A percentile compares a stretch with the other conserved stretches of the same genome.
Evolutionary conservation across 2,113 vertebrate genomes (phyloP).

Genomic region (Mastomys coucha): DNA sequence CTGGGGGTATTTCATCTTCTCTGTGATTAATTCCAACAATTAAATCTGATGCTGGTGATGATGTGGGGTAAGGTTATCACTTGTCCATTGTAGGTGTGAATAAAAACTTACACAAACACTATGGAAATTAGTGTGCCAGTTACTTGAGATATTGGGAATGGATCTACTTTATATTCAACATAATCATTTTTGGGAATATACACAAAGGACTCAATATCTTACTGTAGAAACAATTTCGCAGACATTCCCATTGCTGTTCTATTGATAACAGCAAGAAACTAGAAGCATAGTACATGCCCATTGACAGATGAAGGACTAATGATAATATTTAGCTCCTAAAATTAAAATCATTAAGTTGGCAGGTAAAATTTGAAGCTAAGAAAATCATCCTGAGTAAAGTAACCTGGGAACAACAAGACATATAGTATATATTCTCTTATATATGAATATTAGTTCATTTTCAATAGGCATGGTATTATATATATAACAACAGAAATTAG

Average conservation of each 20-base stretch:
- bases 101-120: neutral
- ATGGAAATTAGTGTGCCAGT: neutral
- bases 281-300: neutral
- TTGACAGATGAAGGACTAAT: neutral
- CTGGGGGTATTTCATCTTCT: neutral
- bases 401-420: too few relatives aligned
- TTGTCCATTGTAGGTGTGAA: neutral
- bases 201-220: neutral
- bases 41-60: neutral
- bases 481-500: too few relatives aligned
- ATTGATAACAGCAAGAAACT: neutral
- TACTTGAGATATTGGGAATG: neutral
- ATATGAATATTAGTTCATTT: too few relatives aligned
- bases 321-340: neutral
- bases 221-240: neutral
- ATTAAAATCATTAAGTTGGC: neutral
- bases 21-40: neutral
- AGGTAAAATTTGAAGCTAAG: neutral
- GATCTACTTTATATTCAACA: neutral
- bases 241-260: neutral
- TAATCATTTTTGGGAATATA: neutral
- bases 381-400: neutral
- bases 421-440: too few relatives aligned
- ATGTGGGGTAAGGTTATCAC: neutral
- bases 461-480: too few relatives aligned